Base-by-base conservation (phyloP, 2,888 invertebrate species). In the Clitarchus hookeri region DNA sequence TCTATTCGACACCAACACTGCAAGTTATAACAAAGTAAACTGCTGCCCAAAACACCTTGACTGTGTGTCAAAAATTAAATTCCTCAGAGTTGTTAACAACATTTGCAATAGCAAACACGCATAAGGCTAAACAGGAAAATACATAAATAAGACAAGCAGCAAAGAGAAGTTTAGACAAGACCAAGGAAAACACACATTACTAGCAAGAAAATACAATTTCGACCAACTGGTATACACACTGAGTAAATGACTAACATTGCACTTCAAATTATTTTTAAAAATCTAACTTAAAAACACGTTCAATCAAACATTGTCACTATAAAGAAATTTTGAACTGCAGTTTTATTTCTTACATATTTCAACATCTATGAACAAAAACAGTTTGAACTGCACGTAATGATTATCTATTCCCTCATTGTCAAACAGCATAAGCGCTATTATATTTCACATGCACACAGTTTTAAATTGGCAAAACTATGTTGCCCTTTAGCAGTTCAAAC, bases 191-290 rank as follows among this genome's bases (percentile, higher is more conserved):
- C 65, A 65, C 65, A 65, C 23, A 65, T 19, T 65, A 65, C n/a
- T 65, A 65, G 65, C 65, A 65, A 16, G 65, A 65, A 65, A 19
- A 65, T 65, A 65, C 65, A 65, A 65, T 65, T 65, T 65, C 16
- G 65, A 65, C 16, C 65, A 65, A 65, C 65, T 65, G 19, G 65
- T 65, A 65, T 65, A 65, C n/a, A 65, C 65, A 44, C 13, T 19
- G n/a, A 44, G 27, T 82, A 82, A 82, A 82, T 44, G 36, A 27
- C 44, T 44, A 82, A 82, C 82, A 82, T 82, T 82, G 82, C 82
- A 82, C 82, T 82, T 82, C 25, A 27, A 82, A 82, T 27, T 53
- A 65, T 85, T 54, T 78, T 26, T 85, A 44, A 54, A 85, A 44
- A 79, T 77, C 44, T 85, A 25, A 54, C 53, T 77, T 79, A 77